Evolutionary conservation across 2,888 invertebrate genomes (phyloP).

Genomic region (Eucriotettix oculatus): DNA sequence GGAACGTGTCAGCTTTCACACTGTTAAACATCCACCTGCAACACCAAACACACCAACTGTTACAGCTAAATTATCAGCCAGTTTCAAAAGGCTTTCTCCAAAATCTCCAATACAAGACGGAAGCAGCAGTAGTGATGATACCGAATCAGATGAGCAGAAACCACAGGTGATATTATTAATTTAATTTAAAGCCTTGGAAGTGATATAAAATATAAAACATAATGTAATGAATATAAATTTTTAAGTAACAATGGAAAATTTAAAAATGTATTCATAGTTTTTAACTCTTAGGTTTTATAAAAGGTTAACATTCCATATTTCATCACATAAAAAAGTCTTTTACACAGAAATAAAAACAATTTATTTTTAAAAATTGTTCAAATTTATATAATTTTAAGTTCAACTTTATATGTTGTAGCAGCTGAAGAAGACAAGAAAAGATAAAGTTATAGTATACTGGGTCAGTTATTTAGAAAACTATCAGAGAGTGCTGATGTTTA

Average conservation of each 20-base stretch:
- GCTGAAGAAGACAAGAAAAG: slow-evolving; percentile 45
- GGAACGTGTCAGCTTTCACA: slow-evolving; percentile 55
- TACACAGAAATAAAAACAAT: too few relatives aligned
- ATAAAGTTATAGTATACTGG: slow-evolving; percentile 66
- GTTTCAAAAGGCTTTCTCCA: slow-evolving; percentile 34
- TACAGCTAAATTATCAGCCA: slow-evolving; percentile 34
- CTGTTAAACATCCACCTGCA: slow-evolving; percentile 39
- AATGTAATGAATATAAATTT: not conserved
- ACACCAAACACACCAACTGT: slow-evolving; percentile 23
- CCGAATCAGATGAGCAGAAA: slow-evolving; percentile 24
- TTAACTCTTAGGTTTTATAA: too few relatives aligned
- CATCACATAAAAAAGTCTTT: too few relatives aligned
- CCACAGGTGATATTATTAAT: slow-evolving; percentile 14
- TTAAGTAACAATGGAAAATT: not conserved
- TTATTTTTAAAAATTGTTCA: too few relatives aligned
- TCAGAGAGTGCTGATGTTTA: slow-evolving; percentile 56
- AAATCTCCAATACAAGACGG: slow-evolving; percentile 28
- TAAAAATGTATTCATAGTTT: not conserved
- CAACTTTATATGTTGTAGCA: slow-evolving; percentile 3
- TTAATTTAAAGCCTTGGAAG: too few relatives aligned
- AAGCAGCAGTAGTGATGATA: slow-evolving; percentile 43
- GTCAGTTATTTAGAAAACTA: slow-evolving; percentile 58
- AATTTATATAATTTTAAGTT: not conserved
- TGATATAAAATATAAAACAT: not conserved
- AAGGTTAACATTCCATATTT: too few relatives aligned